These are phyloP conservation scores for Tor tambroides DNA, from an alignment of 2,113 vertebrate species.

Conservation along the genomic window DNA sequence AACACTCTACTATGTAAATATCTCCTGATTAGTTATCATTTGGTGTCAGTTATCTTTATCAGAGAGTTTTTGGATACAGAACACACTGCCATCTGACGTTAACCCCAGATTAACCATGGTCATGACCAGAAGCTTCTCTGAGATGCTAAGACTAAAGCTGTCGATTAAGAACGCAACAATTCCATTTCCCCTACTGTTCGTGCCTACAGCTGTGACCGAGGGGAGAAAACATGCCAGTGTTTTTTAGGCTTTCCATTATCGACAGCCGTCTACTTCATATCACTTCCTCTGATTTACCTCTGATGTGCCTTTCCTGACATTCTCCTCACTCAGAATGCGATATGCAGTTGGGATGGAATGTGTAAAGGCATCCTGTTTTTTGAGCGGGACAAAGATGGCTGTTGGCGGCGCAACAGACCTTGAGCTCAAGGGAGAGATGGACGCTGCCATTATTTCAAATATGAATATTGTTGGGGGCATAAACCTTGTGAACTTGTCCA, in stretches of 20 bases:
- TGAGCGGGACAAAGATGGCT: neutral
- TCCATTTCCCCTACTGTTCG: neutral
- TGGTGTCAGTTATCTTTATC: neutral
- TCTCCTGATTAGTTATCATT: neutral
- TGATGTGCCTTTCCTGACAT: conserved; percentile 42
- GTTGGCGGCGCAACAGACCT: neutral
- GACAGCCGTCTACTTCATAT: conserved; percentile 11
- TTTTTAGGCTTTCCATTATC: conserved; percentile 42
- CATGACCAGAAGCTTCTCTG: neutral
- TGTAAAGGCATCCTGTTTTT: conserved; percentile 58
- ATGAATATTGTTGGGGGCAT: neutral
- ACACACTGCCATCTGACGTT: neutral
- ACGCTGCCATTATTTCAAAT: neutral
- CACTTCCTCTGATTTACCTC: conserved; percentile 43
- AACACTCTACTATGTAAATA: neutral
- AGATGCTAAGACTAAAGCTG: neutral
- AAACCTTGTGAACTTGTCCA: neutral
- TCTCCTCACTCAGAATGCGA: conserved; percentile 16
- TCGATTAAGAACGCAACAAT: too few species aligned
- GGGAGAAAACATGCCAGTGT: conserved; percentile 14
- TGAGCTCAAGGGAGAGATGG: conserved; percentile 19
- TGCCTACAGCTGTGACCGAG: neutral
- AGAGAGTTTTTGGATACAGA: neutral
- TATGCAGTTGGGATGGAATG: conserved; percentile 36
- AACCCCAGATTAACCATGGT: too few species aligned